These are phyloP conservation scores for Drosophila engyochracea DNA, from an alignment of 2,888 invertebrate genomes.

Conservation along the genomic window DNA sequence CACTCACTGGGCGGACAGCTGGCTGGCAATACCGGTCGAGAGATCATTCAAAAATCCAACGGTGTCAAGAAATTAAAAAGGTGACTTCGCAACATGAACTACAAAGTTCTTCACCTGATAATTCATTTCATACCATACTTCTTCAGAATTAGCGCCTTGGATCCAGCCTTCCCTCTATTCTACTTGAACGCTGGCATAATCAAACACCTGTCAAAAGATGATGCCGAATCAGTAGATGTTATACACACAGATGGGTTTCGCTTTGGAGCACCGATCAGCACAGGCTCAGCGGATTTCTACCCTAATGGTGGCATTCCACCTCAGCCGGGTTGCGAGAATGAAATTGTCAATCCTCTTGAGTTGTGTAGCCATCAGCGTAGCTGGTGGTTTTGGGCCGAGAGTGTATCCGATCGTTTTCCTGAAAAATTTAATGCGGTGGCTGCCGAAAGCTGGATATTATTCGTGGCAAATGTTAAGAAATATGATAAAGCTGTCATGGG, in stretches of 20 bases:
- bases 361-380: conserved; percentile 88
- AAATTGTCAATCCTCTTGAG: conserved; percentile 62
- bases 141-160: conserved; percentile 87
- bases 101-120: neutral
- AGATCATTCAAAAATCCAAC: conserved; percentile 58
- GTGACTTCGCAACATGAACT: conserved; percentile 25
- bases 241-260: conserved; percentile 88
- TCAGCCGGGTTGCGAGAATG: conserved; percentile 87
- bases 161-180: conserved; percentile 88
- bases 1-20: conserved; percentile 85
- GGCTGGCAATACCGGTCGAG: conserved; percentile 83
- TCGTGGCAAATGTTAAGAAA: conserved; percentile 83
- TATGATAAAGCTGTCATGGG: conserved; percentile 79
- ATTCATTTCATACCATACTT: neutral
- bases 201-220: conserved; percentile 86
- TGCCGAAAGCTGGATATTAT: conserved; percentile 87
- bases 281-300: conserved; percentile 88
- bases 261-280: conserved; percentile 87
- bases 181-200: conserved; percentile 82
- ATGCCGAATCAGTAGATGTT: conserved; percentile 88
- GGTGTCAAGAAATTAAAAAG: conserved; percentile 62
- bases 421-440: conserved; percentile 87
- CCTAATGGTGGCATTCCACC: conserved; percentile 87
- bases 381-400: conserved; percentile 88
- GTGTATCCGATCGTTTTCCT: conserved; percentile 82